phyloP scores from a whole-genome alignment of 2,113 vertebrate genomes.

The Isurus oxyrinchus region DNA sequence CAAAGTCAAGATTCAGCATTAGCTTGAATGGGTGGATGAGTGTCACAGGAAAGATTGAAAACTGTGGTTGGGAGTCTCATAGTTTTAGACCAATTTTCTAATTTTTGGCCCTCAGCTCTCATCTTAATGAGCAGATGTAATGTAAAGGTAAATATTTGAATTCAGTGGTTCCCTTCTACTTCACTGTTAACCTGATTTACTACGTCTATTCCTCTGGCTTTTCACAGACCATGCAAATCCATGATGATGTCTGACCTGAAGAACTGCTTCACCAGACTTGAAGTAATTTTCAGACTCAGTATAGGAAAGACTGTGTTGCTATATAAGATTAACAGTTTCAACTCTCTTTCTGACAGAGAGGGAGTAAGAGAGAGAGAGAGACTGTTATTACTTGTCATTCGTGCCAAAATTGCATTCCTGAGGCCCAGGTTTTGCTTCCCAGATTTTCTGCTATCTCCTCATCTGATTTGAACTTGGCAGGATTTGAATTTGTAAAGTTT shows the following conservation, averaged over 20 bases:
- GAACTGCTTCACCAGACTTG: not conserved
- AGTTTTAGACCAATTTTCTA: not conserved
- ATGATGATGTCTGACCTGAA: not conserved
- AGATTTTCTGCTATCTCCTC: constrained; percentile 3
- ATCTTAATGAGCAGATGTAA: not conserved
- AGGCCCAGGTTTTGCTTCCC: constrained; percentile 39
- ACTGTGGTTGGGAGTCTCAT: not conserved
- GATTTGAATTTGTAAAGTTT: constrained; percentile 6
- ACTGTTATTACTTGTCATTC: constrained; percentile 42
- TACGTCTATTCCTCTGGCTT: not conserved
- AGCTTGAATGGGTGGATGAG: not conserved
- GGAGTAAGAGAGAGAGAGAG: not conserved
- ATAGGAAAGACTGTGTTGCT: constrained; percentile 27
- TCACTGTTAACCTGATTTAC: constrained; percentile 26
- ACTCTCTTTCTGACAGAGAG: constrained; percentile 37
- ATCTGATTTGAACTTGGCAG: constrained; percentile 33
- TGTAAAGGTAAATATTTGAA: constrained; percentile 5
- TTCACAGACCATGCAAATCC: not conserved
- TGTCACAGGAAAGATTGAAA: not conserved
- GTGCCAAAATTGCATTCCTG: constrained; percentile 42
- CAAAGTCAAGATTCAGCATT: not conserved
- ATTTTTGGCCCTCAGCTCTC: not conserved
- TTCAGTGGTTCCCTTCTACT: constrained; percentile 6
- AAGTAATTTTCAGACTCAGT: not conserved
- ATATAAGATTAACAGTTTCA: constrained; percentile 41